These are phyloP conservation scores for Somateria mollissima DNA, from an alignment of 2,797 vertebrate genomes.

Conservation along the genomic window DNA sequence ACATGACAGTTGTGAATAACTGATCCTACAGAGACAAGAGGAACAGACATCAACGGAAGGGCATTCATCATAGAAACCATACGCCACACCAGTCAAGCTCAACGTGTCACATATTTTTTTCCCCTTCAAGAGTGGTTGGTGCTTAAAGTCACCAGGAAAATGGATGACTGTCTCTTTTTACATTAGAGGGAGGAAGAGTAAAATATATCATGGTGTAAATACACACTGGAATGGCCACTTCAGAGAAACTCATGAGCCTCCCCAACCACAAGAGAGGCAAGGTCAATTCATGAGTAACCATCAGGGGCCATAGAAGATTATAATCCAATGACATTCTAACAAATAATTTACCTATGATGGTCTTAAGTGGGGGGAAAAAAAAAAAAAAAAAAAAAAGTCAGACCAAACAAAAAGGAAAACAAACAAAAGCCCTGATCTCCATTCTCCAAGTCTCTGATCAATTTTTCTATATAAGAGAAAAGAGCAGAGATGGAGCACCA, in stretches of 20 bases:
- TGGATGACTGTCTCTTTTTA: neutral
- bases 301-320: neutral
- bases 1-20: neutral
- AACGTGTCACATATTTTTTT: neutral
- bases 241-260: neutral
- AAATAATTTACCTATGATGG: neutral
- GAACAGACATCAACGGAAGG: neutral
- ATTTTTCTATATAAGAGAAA: neutral
- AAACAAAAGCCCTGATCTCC: neutral
- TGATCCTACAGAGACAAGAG: neutral
- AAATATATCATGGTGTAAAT: neutral
- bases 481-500: neutral
- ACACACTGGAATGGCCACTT: neutral
- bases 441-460: neutral
- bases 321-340: neutral
- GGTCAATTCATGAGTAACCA: neutral
- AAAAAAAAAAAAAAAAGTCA: neutral
- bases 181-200: neutral
- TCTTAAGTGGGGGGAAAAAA: neutral
- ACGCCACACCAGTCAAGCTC: neutral
- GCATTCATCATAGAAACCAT: constrained; percentile 8
- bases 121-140: neutral
- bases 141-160: neutral
- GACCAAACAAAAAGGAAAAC: neutral
- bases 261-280: neutral